Conservation (phyloP, 2,888 invertebrate species). For the Opisthograptis luteolata region DNA sequence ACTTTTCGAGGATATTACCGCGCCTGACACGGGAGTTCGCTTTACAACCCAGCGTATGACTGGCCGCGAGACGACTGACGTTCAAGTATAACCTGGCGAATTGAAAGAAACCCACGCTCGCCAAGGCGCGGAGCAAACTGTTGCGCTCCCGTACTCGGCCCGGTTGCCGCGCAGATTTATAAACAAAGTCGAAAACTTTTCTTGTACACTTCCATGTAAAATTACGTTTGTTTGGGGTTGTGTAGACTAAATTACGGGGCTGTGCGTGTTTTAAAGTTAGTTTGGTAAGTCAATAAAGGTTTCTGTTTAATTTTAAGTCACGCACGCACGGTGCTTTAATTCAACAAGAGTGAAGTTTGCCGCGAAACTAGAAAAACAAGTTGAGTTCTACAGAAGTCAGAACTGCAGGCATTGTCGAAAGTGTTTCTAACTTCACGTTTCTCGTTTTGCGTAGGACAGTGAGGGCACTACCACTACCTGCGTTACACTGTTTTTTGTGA, state of each 20-base stretch:
- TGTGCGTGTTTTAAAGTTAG: slow-evolving; percentile 67
- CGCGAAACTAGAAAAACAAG: slow-evolving; percentile 15
- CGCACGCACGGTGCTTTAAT: slow-evolving; percentile 61
- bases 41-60: slow-evolving; percentile 59
- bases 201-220: slow-evolving; percentile 52
- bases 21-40: slow-evolving; percentile 56
- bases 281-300: slow-evolving; percentile 61
- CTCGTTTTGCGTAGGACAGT: slow-evolving; percentile 37
- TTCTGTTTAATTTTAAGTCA: slow-evolving; percentile 72
- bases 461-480: slow-evolving; percentile 55
- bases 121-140: slow-evolving; percentile 54
- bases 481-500: slow-evolving; percentile 43
- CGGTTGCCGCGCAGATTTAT: slow-evolving; percentile 61
- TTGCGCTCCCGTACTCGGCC: slow-evolving; percentile 65
- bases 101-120: slow-evolving; percentile 61
- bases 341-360: slow-evolving; percentile 47
- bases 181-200: slow-evolving; percentile 69
- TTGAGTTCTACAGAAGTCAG: slow-evolving; percentile 1
- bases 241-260: slow-evolving; percentile 56
- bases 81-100: slow-evolving; percentile 73
- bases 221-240: slow-evolving; percentile 60
- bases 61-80: slow-evolving; percentile 54
- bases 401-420: slow-evolving; percentile 44
- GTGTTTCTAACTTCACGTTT: slow-evolving; percentile 54
- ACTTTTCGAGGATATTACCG: slow-evolving; percentile 61